Percentiles rank a stretch among this genome's conserved stretches.
Conservation (phyloP, 2,113 vertebrate species). For the Seriola dumerili region DNA sequence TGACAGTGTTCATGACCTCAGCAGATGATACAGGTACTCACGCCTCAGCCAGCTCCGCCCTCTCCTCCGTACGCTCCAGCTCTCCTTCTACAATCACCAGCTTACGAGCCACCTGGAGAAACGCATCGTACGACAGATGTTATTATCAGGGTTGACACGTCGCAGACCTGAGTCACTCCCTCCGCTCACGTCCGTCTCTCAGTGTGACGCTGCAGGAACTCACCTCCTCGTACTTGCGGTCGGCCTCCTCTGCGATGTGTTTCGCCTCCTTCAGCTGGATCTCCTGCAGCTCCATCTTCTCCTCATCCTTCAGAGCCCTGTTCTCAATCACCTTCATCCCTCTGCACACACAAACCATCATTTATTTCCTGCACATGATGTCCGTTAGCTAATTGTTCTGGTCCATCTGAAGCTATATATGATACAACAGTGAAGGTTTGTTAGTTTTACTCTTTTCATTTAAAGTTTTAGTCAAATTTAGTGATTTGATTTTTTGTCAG, state of each 20-base stretch:
- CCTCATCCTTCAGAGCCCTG: conserved; percentile 86
- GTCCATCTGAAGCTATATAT: no score
- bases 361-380: not conserved
- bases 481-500: no score
- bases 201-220: not conserved
- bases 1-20: no score
- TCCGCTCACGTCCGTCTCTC: no score
- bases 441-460: no score
- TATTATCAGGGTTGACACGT: not conserved
- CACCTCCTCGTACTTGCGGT: conserved; percentile 85
- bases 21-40: conserved; percentile 67
- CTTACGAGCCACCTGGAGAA: conserved; percentile 93
- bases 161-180: not conserved
- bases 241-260: conserved; percentile 87
- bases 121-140: not conserved
- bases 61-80: conserved; percentile 86
- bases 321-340: conserved; percentile 89
- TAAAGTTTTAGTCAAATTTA: no score
- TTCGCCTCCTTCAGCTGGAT: conserved; percentile 88
- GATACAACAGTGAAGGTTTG: no score
- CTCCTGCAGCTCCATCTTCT: conserved; percentile 89
- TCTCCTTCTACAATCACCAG: conserved; percentile 92
- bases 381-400: no score
- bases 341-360: conserved; percentile 61
- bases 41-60: conserved; percentile 86